Evolutionary conservation across 2,888 invertebrate genomes (phyloP), one percentile per base, ranked within the genome.

Genomic region (Nysson spinosus): DNA sequence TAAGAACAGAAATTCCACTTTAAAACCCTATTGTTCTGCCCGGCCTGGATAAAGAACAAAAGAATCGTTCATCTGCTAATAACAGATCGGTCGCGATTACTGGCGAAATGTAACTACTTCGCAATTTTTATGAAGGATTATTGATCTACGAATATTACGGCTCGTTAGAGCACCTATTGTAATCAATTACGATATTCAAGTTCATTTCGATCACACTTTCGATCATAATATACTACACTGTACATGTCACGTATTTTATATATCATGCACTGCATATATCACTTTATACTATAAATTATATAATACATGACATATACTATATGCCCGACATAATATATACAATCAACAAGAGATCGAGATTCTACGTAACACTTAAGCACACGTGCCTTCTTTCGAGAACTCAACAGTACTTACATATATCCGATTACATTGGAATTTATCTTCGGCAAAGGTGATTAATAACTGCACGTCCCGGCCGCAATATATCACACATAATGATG

Each of bases 401-500:
- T n/a, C n/a, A n/a, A n/a, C n/a, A n/a, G n/a, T n/a, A n/a, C n/a
- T n/a, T n/a, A n/a, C n/a, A n/a, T n/a, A n/a, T n/a, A n/a, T n/a
- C 64, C 57, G 69, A 75, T 75, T 58, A 61, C 66, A 69, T 75
- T 75, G 64, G 51, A 70, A 75, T 75, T 75, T 75, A 75, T 76
- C 66, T 69, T 32, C 52, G 46, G 54, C 62, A 46, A 49, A 19
- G 17, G 49, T 76, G 76, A 75, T 75, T 75, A 76, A 75, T 75
- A 70, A 70, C 54, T 39, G 20, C 37, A 47, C 43, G 44, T 32
- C 28, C 43, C 42, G 66, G 6, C 46, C 54, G 54, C 60, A 54
- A 72, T 76, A 74, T 40, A 76, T 76, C 77, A 77, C 64, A 51
- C 62, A 52, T 76, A 76, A 76, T 76, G 74, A 74, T 76, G 73